phyloP scores from a whole-genome alignment of 2,797 vertebrate species.

The Falco peregrinus region DNA sequence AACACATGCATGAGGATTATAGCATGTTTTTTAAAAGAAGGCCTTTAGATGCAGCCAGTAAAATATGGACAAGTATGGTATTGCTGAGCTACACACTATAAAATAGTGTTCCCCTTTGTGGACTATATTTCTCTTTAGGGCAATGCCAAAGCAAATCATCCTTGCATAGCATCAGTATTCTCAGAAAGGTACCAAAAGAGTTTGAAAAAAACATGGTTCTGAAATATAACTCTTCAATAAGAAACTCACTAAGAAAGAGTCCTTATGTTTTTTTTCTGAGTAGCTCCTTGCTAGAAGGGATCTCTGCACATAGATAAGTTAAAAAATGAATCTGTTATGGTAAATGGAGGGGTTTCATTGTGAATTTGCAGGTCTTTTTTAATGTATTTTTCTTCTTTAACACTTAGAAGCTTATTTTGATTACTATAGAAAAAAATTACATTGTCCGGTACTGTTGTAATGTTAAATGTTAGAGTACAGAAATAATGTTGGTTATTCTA shows the following conservation, averaged over 20 bases:
- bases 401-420: not conserved
- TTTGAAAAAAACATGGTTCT: not conserved
- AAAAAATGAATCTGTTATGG: not conserved
- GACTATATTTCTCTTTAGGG: not conserved
- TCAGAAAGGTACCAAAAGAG: not conserved
- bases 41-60: not conserved
- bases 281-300: not conserved
- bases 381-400: not conserved
- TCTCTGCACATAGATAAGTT: not conserved
- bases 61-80: not conserved
- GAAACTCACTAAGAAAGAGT: not conserved
- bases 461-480: not conserved
- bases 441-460: not conserved
- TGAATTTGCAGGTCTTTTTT: not conserved
- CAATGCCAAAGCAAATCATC: not conserved
- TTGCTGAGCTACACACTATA: not conserved
- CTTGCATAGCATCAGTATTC: not conserved
- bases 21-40: not conserved
- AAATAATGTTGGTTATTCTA: not conserved
- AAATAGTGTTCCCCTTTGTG: not conserved
- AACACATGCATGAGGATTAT: accelerated
- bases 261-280: not conserved
- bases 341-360: not conserved
- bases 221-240: not conserved
- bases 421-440: not conserved